A percentile compares a stretch with the other conserved stretches of the same genome.
Conservation (phyloP, 2,113 vertebrate genomes). For the Rana temporaria region DNA sequence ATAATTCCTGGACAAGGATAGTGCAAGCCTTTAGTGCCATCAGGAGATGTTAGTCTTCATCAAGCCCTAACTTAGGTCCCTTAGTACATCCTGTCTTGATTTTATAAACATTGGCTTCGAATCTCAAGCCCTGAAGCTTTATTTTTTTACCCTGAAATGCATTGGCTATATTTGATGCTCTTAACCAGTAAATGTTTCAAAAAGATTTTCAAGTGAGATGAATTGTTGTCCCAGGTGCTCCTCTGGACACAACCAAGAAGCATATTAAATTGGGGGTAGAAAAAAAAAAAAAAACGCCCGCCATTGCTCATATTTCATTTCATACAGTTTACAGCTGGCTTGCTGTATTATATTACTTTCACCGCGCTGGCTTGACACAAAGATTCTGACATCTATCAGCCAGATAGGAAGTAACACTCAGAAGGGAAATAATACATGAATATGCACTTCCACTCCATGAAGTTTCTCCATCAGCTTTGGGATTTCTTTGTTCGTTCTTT, state of each 20-base stretch:
- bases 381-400: conserved; percentile 32
- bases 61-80: too few species aligned
- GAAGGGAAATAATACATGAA: conserved; percentile 18
- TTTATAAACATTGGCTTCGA: too few species aligned
- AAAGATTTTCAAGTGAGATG: too few species aligned
- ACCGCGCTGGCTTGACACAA: conserved; percentile 14
- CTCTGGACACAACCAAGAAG: neutral
- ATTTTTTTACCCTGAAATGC: too few species aligned
- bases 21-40: too few species aligned
- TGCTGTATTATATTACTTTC: neutral
- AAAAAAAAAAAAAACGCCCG: neutral
- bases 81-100: too few species aligned
- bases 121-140: too few species aligned
- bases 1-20: too few species aligned
- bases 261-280: neutral
- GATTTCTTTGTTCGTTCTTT: conserved; percentile 15
- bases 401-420: neutral
- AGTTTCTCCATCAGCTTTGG: conserved; percentile 2
- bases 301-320: neutral
- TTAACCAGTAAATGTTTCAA: too few species aligned
- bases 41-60: too few species aligned
- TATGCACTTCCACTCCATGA: conserved; percentile 6
- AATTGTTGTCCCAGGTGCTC: too few species aligned
- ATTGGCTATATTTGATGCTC: too few species aligned
- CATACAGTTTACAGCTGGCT: neutral